A percentile compares a stretch with the other conserved stretches of the same genome.
Conservation (phyloP, 2,797 vertebrate species). For the Scomberomorus guttatus region DNA sequence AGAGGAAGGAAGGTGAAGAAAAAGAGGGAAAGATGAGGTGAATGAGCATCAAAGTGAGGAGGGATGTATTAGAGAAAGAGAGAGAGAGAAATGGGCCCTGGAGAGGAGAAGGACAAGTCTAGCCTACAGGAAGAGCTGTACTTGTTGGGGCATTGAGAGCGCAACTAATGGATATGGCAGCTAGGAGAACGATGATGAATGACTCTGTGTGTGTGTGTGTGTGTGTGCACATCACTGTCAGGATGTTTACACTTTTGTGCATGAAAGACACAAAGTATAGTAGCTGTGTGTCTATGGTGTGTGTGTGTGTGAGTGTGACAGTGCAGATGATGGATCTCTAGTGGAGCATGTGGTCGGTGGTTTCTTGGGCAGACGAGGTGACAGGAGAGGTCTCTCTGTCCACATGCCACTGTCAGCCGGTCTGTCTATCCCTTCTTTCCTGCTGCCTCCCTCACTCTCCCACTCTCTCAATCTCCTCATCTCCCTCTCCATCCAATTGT, state of each 20-base stretch:
- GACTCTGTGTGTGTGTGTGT: conserved; percentile 50
- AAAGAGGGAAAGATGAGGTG: conserved; percentile 51
- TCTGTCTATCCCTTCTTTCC: conserved; percentile 36
- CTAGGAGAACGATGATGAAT: conserved; percentile 78
- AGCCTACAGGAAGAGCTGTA: conserved; percentile 73
- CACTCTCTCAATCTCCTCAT: conserved; percentile 28
- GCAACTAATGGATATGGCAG: conserved; percentile 82
- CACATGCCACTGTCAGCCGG: conserved; percentile 59
- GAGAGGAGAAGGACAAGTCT: conserved; percentile 66
- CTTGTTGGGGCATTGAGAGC: conserved; percentile 74
- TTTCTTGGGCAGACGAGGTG: conserved; percentile 69
- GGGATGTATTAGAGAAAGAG: conserved; percentile 41
- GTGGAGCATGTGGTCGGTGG: conserved; percentile 69
- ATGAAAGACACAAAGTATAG: conserved; percentile 53
- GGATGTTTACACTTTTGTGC: conserved; percentile 67
- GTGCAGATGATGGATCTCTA: conserved; percentile 70
- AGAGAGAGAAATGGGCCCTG: conserved; percentile 34
- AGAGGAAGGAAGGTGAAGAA: conserved; percentile 28
- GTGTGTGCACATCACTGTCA: conserved; percentile 37
- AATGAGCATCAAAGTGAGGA: conserved; percentile 65
- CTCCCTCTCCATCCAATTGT: conserved; percentile 11
- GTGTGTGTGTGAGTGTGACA: conserved; percentile 29
- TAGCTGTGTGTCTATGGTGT: conserved; percentile 26
- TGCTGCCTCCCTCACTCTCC: conserved; percentile 40
- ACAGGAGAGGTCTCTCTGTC: conserved; percentile 66